Conservation (phyloP, 2,113 vertebrate genomes). For the Zapus hudsonius region DNA sequence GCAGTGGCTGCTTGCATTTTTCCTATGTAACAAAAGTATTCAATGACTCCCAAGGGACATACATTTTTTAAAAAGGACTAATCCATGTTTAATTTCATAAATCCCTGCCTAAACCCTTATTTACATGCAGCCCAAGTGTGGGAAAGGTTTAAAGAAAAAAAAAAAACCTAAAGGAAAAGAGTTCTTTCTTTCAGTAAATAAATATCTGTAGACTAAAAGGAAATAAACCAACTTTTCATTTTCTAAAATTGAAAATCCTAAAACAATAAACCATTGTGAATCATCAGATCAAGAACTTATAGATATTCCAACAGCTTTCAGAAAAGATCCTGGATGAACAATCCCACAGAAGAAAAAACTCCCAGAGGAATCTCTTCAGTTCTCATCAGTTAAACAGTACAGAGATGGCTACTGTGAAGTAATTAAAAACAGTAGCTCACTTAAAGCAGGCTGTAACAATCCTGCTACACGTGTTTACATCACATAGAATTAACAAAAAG, state of each 20-base stretch:
- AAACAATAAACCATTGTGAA: constrained; percentile 55
- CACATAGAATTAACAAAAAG: constrained; percentile 17
- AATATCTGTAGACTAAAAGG: constrained; percentile 46
- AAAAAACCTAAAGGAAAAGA: constrained; percentile 68
- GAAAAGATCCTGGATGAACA: constrained; percentile 56
- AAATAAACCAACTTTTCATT: constrained; percentile 62
- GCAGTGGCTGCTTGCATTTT: constrained; percentile 59
- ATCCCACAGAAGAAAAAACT: constrained; percentile 22
- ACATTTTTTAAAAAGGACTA: constrained; percentile 19
- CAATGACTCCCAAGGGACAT: constrained; percentile 27
- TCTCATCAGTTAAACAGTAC: constrained; percentile 28
- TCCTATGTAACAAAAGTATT: constrained; percentile 41
- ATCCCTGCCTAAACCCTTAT: constrained; percentile 36
- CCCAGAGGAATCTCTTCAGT: constrained; percentile 56
- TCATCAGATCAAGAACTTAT: constrained; percentile 40
- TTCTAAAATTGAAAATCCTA: constrained; percentile 62
- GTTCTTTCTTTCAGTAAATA: constrained; percentile 62
- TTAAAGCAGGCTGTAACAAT: constrained; percentile 15
- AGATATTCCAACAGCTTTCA: constrained; percentile 49
- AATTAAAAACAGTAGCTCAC: constrained; percentile 28
- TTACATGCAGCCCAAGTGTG: constrained; percentile 56
- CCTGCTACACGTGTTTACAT: constrained; percentile 34
- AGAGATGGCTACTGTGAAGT: constrained; percentile 41
- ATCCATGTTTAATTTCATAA: background rate
- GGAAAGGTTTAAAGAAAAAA: background rate